phyloP scores from a whole-genome alignment of 2,113 vertebrate species.

The Crotalus helleri region DNA sequence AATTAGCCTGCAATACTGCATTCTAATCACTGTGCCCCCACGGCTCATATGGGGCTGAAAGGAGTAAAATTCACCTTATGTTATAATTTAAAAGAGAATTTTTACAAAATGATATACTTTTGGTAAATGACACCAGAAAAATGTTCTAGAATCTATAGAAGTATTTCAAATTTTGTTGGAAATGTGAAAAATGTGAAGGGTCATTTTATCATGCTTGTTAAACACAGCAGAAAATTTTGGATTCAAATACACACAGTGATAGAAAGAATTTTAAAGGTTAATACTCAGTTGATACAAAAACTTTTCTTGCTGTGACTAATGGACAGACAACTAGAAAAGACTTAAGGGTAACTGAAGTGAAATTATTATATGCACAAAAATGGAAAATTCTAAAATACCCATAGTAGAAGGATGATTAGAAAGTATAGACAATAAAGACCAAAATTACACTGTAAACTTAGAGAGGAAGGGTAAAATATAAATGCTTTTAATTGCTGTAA shows the following conservation, averaged over 20 bases:
- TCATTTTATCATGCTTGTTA: neutral
- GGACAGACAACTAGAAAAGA: neutral
- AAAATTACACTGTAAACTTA: neutral
- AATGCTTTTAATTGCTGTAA: no score
- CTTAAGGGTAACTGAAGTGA: neutral
- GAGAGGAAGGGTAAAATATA: neutral
- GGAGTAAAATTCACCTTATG: neutral
- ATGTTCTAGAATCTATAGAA: neutral
- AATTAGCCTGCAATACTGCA: neutral
- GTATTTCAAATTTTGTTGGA: neutral
- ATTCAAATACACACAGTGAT: neutral
- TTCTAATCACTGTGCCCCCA: neutral
- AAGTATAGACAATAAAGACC: neutral
- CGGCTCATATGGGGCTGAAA: neutral
- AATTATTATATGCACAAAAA: neutral
- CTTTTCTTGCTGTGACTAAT: neutral
- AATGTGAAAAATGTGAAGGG: neutral
- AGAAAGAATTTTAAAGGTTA: neutral
- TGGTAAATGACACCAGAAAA: neutral
- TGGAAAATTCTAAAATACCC: neutral
- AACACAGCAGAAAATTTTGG: neutral
- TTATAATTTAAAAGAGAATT: neutral
- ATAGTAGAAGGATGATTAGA: neutral
- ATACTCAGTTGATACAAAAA: neutral
- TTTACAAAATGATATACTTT: neutral